These are phyloP conservation scores for Aleiodes alternator DNA, from an alignment of 2,888 invertebrate species.

Conservation along the genomic window DNA sequence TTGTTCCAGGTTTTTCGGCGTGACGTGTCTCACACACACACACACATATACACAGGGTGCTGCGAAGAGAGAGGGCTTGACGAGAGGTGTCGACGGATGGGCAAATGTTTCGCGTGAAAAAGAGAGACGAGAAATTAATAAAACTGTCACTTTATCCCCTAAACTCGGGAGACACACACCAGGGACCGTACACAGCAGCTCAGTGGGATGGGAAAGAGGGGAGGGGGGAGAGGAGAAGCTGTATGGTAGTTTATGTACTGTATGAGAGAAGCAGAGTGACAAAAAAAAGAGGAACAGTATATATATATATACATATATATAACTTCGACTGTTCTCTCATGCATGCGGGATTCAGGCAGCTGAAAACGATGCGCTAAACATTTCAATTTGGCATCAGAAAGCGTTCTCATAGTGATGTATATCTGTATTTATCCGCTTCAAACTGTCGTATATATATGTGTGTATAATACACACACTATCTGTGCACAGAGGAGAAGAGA, in stretches of 20 bases:
- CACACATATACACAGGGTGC: too few species aligned
- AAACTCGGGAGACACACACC: constrained; percentile 49
- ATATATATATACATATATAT: constrained; percentile 13
- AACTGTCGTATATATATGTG: constrained; percentile 48
- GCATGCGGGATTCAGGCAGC: constrained; percentile 53
- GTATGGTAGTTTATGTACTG: constrained; percentile 43
- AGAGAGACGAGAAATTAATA: constrained; percentile 83
- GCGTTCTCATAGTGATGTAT: constrained; percentile 44
- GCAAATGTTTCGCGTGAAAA: constrained; percentile 55
- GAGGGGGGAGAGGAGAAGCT: constrained; percentile 16
- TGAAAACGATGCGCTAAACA: constrained; percentile 74
- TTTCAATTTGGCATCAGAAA: constrained; percentile 74
- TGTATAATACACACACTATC: too few species aligned
- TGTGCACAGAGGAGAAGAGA: constrained; percentile 45
- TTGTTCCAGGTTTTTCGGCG: constrained; percentile 24
- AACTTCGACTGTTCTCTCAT: constrained; percentile 39
- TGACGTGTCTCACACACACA: constrained; percentile 47
- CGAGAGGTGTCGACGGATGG: constrained; percentile 53
- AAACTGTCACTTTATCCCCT: constrained; percentile 84
- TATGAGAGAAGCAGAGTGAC: constrained; percentile 1
- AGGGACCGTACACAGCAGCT: constrained; percentile 13
- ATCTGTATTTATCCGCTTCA: constrained; percentile 34
- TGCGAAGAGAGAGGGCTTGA: background rate
- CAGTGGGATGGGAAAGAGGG: background rate
- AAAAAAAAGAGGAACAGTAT: background rate